phyloP scores from a whole-genome alignment of 2,888 invertebrate species.

The Chrysodeixis includens region DNA sequence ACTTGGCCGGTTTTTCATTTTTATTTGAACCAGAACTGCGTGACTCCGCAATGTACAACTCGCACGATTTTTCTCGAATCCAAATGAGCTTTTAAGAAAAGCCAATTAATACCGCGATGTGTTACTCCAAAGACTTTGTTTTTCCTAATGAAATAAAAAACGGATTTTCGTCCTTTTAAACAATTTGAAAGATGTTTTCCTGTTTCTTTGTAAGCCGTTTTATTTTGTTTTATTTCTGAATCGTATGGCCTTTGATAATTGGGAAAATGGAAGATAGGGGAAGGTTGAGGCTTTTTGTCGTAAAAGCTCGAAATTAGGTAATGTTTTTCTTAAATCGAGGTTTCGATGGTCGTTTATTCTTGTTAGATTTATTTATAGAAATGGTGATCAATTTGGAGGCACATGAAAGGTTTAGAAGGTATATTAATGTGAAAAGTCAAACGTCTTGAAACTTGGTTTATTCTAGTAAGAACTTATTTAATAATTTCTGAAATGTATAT shows the following conservation, averaged over 20 bases:
- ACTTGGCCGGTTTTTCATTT: no score
- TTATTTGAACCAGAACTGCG: no score
- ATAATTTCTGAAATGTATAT: no score
- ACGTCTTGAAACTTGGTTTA: no score
- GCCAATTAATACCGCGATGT: slow-evolving; percentile 8
- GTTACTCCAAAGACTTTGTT: background rate
- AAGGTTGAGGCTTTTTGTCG: background rate
- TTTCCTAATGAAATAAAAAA: slow-evolving; percentile 1
- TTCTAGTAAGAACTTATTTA: no score
- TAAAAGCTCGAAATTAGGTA: background rate
- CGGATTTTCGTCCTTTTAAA: slow-evolving; percentile 7
- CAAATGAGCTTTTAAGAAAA: slow-evolving; percentile 9
- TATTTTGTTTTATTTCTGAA: slow-evolving; percentile 16
- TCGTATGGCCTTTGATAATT: background rate
- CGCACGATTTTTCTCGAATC: no score
- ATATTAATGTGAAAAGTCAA: no score
- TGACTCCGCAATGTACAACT: no score
- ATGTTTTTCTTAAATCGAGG: background rate
- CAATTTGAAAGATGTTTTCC: slow-evolving; percentile 23
- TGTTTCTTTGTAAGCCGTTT: background rate
- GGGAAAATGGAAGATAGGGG: background rate
- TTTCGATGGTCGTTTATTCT: background rate
- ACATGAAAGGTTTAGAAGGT: no score
- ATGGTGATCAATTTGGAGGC: no score
- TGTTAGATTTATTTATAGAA: background rate